Evolutionary conservation across 2,888 invertebrate species (phyloP).

Genomic region (Cotesia congregata): DNA sequence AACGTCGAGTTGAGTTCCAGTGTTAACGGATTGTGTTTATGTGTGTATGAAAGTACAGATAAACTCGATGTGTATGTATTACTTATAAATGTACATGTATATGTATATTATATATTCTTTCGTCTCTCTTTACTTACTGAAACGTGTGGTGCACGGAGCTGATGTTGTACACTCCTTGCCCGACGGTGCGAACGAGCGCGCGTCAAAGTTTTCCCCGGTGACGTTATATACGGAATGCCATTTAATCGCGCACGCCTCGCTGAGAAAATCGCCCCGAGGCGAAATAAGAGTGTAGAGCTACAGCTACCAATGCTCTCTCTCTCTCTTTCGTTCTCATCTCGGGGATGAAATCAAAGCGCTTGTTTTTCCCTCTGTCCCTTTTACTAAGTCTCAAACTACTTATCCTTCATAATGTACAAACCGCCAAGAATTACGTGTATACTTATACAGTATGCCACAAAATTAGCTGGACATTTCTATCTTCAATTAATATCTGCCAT

Average conservation of each 20-base stretch:
- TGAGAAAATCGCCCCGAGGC: slow-evolving; percentile 24
- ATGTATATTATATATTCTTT: slow-evolving; percentile 3
- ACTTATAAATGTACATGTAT: neutral
- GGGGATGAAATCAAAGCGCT: neutral
- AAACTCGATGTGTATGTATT: neutral
- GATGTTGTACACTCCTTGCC: slow-evolving; percentile 31
- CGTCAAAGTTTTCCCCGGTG: slow-evolving; percentile 47
- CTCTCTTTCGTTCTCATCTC: slow-evolving; percentile 6
- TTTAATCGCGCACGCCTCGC: slow-evolving; percentile 37
- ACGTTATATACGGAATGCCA: slow-evolving; percentile 32
- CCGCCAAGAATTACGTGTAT: neutral
- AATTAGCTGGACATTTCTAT: neutral
- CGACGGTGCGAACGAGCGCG: slow-evolving; percentile 49
- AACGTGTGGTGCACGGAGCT: slow-evolving; percentile 2
- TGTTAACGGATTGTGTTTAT: neutral
- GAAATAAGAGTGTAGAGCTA: slow-evolving; percentile 11
- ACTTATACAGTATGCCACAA: too few species aligned
- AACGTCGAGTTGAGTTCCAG: slow-evolving; percentile 10
- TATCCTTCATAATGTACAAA: slow-evolving; percentile 1
- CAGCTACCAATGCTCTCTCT: neutral
- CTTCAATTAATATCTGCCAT: neutral
- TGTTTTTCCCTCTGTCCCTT: slow-evolving; percentile 1
- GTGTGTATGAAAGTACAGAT: neutral
- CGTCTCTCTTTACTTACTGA: neutral
- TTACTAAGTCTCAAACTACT: slow-evolving; percentile 1